Percentiles rank a stretch among this genome's conserved stretches.
Evolutionary conservation across 2,797 vertebrate genomes (phyloP).

Genomic region (Pampus argenteus): DNA sequence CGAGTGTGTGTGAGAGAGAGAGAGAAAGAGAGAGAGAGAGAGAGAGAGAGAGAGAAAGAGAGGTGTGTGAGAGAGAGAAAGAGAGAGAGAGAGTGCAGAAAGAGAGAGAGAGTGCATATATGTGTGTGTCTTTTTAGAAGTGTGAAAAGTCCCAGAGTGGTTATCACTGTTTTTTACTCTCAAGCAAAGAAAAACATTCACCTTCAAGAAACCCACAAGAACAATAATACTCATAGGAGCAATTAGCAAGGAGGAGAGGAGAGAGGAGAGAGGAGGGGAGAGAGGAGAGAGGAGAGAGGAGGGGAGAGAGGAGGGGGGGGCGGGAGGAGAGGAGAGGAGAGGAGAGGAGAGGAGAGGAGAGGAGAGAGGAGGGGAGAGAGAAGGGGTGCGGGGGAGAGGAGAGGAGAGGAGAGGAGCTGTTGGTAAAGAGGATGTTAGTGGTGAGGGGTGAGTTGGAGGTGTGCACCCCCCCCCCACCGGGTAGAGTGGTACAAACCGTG

Average conservation of each 20-base stretch:
- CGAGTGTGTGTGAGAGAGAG: slow-evolving; percentile 15
- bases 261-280: neutral
- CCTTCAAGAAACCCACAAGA: slow-evolving; percentile 54
- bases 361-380: neutral
- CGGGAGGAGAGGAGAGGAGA: neutral
- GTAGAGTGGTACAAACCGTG: slow-evolving; percentile 46
- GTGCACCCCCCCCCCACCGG: slow-evolving; percentile 5
- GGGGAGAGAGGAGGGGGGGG: neutral
- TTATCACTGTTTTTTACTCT: slow-evolving; percentile 66
- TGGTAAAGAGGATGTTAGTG: slow-evolving; percentile 46
- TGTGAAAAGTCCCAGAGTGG: slow-evolving; percentile 66
- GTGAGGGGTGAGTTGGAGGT: slow-evolving; percentile 42
- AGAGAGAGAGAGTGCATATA: no score
- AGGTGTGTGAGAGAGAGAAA: no score
- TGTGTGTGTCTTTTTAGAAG: slow-evolving; percentile 57
- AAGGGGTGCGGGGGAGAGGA: neutral
- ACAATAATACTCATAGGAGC: slow-evolving; percentile 59
- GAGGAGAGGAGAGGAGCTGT: slow-evolving; percentile 25
- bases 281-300: neutral
- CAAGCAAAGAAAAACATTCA: slow-evolving; percentile 67
- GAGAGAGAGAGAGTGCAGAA: no score
- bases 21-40: no score
- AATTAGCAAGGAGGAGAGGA: slow-evolving; percentile 55
- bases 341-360: neutral
- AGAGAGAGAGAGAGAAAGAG: no score